These are phyloP conservation scores for Philopotamus ludificatus DNA, from an alignment of 1,140 invertebrate species.

Conservation along the genomic window DNA sequence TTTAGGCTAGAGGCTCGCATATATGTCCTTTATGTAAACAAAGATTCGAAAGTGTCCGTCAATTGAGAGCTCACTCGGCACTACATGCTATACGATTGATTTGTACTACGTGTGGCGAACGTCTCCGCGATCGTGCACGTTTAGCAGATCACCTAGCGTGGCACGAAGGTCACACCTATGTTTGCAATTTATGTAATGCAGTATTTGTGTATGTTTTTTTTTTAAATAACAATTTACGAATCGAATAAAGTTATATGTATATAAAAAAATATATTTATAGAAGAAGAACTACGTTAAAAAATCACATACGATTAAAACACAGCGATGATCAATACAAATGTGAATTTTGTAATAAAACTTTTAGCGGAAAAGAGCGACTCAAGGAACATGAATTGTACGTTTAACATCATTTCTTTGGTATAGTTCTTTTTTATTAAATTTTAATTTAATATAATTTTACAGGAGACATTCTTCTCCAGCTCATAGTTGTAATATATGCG, in stretches of 20 bases:
- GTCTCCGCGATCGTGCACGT: constrained; percentile 12
- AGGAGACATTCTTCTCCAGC: constrained; percentile 26
- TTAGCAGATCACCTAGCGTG: constrained; percentile 33
- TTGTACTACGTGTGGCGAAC: constrained; percentile 26
- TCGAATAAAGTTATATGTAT: constrained; percentile 43
- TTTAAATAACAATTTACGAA: not conserved
- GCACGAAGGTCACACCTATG: constrained; percentile 33
- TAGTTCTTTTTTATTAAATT: not conserved
- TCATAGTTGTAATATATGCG: constrained; percentile 28
- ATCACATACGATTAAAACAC: constrained; percentile 44
- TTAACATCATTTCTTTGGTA: not conserved
- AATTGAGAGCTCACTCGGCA: constrained; percentile 16
- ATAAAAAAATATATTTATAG: constrained; percentile 43
- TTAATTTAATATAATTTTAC: constrained; percentile 16
- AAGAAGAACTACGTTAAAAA: constrained; percentile 43
- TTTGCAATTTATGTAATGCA: constrained; percentile 21
- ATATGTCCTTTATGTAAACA: constrained; percentile 29
- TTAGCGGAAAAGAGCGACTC: constrained; percentile 38
- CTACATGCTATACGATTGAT: constrained; percentile 27
- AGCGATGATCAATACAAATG: constrained; percentile 41
- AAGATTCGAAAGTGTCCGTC: constrained; percentile 19
- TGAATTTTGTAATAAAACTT: constrained; percentile 44
- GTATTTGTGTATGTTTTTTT: constrained; percentile 24
- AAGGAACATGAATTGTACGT: constrained; percentile 32
- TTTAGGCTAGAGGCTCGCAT: constrained; percentile 24